phyloP scores from a whole-genome alignment of 2,113 vertebrate genomes.

The Collichthys lucidus region DNA sequence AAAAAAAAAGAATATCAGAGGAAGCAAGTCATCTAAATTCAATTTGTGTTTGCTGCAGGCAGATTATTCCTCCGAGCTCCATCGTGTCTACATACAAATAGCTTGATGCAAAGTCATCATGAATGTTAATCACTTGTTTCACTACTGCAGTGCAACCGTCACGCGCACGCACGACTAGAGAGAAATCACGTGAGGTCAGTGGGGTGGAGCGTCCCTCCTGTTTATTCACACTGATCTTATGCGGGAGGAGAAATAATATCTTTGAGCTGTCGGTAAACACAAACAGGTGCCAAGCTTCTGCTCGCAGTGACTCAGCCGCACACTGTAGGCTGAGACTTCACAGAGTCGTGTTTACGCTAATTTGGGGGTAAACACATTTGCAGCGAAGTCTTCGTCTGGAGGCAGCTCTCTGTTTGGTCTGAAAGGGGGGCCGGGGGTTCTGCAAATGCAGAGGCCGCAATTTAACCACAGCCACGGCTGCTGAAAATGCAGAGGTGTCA shows the following conservation, averaged over 20 bases:
- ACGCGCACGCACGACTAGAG: background rate
- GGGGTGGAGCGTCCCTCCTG: background rate
- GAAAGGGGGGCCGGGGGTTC: no score
- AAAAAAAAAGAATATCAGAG: constrained; percentile 24
- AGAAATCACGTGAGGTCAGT: constrained; percentile 23
- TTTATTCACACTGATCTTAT: background rate
- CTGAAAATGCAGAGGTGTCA: constrained; percentile 2
- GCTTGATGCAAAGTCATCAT: constrained; percentile 8
- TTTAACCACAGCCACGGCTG: constrained; percentile 34
- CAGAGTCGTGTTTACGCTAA: constrained; percentile 57
- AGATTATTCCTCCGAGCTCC: constrained; percentile 28
- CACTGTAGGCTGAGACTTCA: constrained; percentile 43
- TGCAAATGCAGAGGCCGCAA: constrained; percentile 13
- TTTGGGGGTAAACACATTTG: constrained; percentile 64
- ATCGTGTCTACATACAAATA: constrained; percentile 17
- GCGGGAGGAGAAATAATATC: constrained; percentile 20
- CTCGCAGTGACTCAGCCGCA: constrained; percentile 51
- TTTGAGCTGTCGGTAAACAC: constrained; percentile 52
- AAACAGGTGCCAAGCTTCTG: constrained; percentile 66
- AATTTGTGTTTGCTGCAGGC: constrained; percentile 39
- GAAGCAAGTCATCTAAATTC: constrained; percentile 41
- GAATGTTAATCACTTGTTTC: constrained; percentile 35
- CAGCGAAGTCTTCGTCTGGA: constrained; percentile 41
- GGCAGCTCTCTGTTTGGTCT: constrained; percentile 13
- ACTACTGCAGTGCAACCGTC: constrained; percentile 10